Evolutionary conservation across 2,888 invertebrate genomes (phyloP).

Genomic region (Thereva nobilitata): DNA sequence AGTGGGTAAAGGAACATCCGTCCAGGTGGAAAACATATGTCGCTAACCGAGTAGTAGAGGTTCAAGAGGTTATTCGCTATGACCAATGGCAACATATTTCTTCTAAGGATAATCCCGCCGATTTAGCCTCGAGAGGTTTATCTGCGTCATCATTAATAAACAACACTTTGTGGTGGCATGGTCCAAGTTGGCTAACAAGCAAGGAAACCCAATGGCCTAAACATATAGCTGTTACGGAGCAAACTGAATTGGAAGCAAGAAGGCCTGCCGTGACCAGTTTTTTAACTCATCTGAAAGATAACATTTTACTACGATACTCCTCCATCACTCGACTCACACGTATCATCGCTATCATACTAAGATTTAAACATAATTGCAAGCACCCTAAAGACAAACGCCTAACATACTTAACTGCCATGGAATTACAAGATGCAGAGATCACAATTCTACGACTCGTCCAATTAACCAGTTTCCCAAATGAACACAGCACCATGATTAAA

Average conservation of each 20-base stretch:
- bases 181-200: background rate
- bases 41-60: conserved; percentile 13
- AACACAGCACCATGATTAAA: background rate
- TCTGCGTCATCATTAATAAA: background rate
- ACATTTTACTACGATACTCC: background rate
- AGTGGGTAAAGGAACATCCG: conserved; percentile 10
- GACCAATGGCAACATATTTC: background rate
- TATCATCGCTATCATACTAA: background rate
- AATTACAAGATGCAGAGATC: background rate
- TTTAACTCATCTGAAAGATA: background rate
- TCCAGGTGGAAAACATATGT: conserved; percentile 3
- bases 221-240: background rate
- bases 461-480: background rate
- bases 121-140: background rate
- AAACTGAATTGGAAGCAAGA: background rate
- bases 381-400: background rate
- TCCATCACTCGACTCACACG: background rate
- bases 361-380: background rate
- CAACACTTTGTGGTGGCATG: background rate
- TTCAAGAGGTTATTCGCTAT: background rate
- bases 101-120: conserved; percentile 1
- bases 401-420: background rate
- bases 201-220: background rate
- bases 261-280: background rate
- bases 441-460: background rate